Evolutionary conservation across 2,888 invertebrate species (phyloP), one percentile per base, ranked within the genome.

Genomic region (Tortricodes alternella): DNA sequence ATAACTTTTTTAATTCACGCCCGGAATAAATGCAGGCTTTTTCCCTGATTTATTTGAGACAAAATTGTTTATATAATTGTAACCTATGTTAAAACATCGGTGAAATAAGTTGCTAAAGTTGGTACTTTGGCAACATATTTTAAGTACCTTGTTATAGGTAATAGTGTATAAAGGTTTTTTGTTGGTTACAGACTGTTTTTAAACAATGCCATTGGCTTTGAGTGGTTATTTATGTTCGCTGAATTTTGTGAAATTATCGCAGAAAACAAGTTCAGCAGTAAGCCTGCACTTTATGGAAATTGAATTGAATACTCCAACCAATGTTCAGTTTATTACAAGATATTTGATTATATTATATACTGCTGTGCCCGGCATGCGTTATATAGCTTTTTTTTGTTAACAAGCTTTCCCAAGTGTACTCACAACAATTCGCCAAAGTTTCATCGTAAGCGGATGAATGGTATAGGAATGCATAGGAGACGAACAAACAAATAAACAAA

Each of bases 1-100:
- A 70, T 77, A 88, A 89, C 88, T 89, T 89, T 89, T 89, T 88
- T 88, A 89, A 89, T 89, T 87, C 85, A 74, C 80, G 78, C 70
- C 73, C 79, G 77, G 77, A 78, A 85, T 83, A 83, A 84, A 84
- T 83, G 83, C 83, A 83, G 76, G 81, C 76, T 80, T 79, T 79
- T 65, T 55, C 70, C 63, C 66, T 83, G 87, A 89, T 87, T 89
- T 87, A 88, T 86, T 73, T 68, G 66, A 73, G 69, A 71, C 73
- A 79, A 67, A 70, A 76, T 76, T 78, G 27, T 5, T 34, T 48
- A 27, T 41, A 41, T 41, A 27, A 24, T 24, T 24, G 15, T 52
- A 21, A 27, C 5, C 3, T 41, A 18, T 27, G 4, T 29, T 6
- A 29, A 13, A 11, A 11, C 29, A n/a, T n/a, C n/a, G n/a, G n/a